Base-by-base conservation (phyloP, 2,113 vertebrate species). In the Odontophorus gujanensis region DNA sequence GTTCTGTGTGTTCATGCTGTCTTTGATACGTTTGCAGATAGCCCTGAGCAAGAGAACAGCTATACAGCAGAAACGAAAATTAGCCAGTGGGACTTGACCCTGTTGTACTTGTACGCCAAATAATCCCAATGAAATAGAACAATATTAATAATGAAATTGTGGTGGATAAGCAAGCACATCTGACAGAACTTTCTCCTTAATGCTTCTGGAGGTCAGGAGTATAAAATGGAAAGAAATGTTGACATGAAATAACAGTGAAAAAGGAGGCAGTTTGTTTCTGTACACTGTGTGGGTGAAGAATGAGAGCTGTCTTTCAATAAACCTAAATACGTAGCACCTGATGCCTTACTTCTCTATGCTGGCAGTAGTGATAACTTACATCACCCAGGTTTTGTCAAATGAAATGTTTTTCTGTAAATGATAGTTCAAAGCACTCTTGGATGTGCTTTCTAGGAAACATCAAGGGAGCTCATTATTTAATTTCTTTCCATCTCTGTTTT, bases 1-100 rank as follows among this genome's bases (percentile, higher is more conserved):
- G 57, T 89, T 93, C 62, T 89, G 36, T 76, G 48, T 84, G 88
- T 88, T 95, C 85, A 74, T 28, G 15, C 50, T 32, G 34, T 34
- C 63, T 65, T 71, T 90, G 82, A 90, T 92, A 77, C 50, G 78
- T 85, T 77, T 87, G 78, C 62, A 94, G 91, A 90, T 34, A 82
- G 36, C 69, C 43, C 73, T 59, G 38, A 47, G 78, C 66, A 93
- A 76, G 30, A 90, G 36, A 94, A 87, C 7, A 9, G 43, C 67
- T 57, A 57, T 75, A 57, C 18, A 89, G n/a, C 32, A 89, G 62
- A 86, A 88, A 72, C 48, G 9, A 81, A 40, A 81, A 48, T 81
- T 81, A 79, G 22, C 78, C 43, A 30, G 0, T 36, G 89, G 21
- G 59, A 81, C 62, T 51, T 92, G 74, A 82, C 34, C 36, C 11